Percentiles rank a stretch among this genome's conserved stretches.
These are phyloP conservation scores for Speoplatyrhinus poulsoni DNA, from an alignment of 2,113 vertebrate genomes.

Conservation along the genomic window DNA sequence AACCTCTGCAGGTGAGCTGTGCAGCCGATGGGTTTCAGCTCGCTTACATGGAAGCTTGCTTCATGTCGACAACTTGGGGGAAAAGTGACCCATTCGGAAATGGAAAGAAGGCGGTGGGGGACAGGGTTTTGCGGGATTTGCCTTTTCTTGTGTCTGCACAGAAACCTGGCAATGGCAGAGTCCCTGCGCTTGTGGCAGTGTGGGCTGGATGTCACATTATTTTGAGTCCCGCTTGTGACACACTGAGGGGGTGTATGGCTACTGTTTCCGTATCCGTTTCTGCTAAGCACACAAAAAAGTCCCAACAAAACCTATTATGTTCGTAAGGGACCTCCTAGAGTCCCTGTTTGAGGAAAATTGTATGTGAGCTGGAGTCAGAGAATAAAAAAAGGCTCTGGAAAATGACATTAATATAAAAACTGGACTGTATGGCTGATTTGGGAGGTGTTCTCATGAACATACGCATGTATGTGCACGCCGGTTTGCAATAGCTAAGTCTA, in stretches of 20 bases:
- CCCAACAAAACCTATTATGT: conserved; percentile 47
- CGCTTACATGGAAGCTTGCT: conserved; percentile 57
- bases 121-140: conserved; percentile 29
- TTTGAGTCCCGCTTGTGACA: conserved; percentile 38
- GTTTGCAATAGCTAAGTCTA: conserved; percentile 68
- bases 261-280: neutral
- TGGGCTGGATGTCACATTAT: conserved; percentile 36
- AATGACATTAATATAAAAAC: conserved; percentile 31
- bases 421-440: conserved; percentile 9
- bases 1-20: conserved; percentile 47
- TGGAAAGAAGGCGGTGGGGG: conserved; percentile 21
- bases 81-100: conserved; percentile 11
- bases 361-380: conserved; percentile 24
- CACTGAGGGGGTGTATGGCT: conserved; percentile 35
- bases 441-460: neutral
- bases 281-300: conserved; percentile 20
- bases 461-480: conserved; percentile 51
- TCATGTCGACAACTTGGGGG: conserved; percentile 53
- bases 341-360: conserved; percentile 39
- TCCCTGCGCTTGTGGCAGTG: conserved; percentile 13
- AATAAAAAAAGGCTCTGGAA: conserved; percentile 27
- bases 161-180: conserved; percentile 35
- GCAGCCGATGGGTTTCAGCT: conserved; percentile 16
- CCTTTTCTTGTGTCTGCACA: conserved; percentile 46
- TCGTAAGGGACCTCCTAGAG: conserved; percentile 23